Evolutionary conservation across 2,113 vertebrate genomes (phyloP), one percentile per base, ranked within the genome.

Genomic region (Solea senegalensis): DNA sequence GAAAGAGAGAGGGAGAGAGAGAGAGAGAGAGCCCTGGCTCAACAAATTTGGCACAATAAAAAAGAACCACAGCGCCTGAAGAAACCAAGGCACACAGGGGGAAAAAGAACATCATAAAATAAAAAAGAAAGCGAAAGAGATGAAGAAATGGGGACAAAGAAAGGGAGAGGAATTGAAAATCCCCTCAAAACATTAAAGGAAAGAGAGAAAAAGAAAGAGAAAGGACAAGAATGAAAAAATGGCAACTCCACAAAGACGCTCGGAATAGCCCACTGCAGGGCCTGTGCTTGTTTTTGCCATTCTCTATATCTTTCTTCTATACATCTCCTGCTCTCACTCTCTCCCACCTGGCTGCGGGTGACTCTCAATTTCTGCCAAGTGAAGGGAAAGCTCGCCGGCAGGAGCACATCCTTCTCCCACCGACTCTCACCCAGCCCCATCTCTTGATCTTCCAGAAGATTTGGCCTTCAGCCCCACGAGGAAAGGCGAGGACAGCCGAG

Each of bases 311-410:
- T 66, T 75, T 62, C 65, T 65, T 28, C 76, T 66, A 59, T 61
- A 14, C 11, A 45, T 64, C 41, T 52, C 63, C 40, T 48, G 2
- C 62, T 1, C 9, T 28, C 63, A 34, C 76, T 65, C 67, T 69
- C 57, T 82, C 79, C 82, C 90, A 84, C 83, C 88, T 84, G 81
- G 85, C 86, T 86, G 48, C 48, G 74, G 70, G 70, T 73, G 80
- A 86, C 64, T 71, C 16, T 8, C 81, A 12, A 81, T 86, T 88
- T 80, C 73, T 86, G 78, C 85, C 88, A 93, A 93, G 79, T 27
- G 70, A 72, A 72, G 76, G 90, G 90, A 90, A 93, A 88, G 84
- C 67, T 89, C 85, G 73, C 90, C 85, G 16, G 81, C 72, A 85
- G 77, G 85, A 81, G 70, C 4, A 72, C 67, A 80, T 84, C 83